These are phyloP conservation scores for Pristionchus entomophagus DNA, from an alignment of 2,888 invertebrate genomes.

Conservation along the genomic window DNA sequence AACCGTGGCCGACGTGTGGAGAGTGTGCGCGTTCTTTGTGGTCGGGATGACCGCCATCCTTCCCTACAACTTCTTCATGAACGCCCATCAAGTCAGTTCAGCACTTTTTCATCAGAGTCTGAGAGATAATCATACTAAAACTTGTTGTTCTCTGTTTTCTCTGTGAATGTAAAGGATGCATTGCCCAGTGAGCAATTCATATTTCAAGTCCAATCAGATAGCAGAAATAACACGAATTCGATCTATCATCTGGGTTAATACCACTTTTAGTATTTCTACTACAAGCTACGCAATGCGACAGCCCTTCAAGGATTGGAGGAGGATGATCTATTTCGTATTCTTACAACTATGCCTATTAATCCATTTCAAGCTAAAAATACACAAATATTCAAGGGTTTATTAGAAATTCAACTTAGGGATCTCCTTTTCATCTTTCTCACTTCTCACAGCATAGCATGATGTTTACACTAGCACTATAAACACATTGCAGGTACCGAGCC, in stretches of 20 bases:
- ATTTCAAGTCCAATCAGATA: too few species aligned
- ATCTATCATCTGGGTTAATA: neutral
- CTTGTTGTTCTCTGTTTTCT: neutral
- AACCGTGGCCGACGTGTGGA: too few species aligned
- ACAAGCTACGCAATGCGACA: slow-evolving; percentile 61
- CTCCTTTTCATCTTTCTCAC: too few species aligned
- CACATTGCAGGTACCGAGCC: neutral
- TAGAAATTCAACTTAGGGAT: too few species aligned
- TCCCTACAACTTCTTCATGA: slow-evolving; percentile 66
- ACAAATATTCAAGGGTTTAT: too few species aligned
- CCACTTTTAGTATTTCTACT: slow-evolving; percentile 63
- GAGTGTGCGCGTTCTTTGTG: too few species aligned
- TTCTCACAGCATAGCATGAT: too few species aligned
- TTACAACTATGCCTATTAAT: too few species aligned
- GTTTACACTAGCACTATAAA: too few species aligned
- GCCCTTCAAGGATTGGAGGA: neutral
- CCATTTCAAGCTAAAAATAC: too few species aligned
- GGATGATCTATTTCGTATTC: too few species aligned
- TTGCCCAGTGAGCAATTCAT: neutral
- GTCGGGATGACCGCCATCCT: slow-evolving; percentile 63
- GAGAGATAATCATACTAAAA: neutral
- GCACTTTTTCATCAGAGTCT: neutral
- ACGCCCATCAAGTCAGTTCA: slow-evolving; percentile 61
- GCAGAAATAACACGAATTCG: neutral
- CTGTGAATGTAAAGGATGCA: neutral